Conservation (phyloP, 2,113 vertebrate genomes). For the Piprites chloris region DNA sequence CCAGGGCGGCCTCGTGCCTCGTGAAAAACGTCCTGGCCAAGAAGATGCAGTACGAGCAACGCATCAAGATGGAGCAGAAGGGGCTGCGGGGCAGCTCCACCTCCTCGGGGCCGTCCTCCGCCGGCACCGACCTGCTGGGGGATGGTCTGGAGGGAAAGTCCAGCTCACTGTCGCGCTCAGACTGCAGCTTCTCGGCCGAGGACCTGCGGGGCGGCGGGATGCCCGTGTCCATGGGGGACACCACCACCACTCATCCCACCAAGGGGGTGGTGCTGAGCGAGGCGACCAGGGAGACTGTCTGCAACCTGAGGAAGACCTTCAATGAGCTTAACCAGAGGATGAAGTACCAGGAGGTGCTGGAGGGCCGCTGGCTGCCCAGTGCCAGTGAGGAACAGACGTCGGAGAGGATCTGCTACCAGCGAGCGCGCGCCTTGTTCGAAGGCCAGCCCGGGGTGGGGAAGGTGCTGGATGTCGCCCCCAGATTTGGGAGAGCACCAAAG, state of each 20-base stretch:
- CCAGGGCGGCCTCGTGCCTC: slow-evolving; percentile 83
- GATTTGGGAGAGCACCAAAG: slow-evolving; percentile 34
- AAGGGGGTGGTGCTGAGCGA: slow-evolving; percentile 66
- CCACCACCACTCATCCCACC: neutral
- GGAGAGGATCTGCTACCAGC: slow-evolving; percentile 20
- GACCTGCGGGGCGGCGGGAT: neutral
- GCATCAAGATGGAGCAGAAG: slow-evolving; percentile 65
- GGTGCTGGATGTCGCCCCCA: neutral
- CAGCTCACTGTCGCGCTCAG: slow-evolving; percentile 72
- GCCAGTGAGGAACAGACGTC: neutral
- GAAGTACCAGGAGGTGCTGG: slow-evolving; percentile 50
- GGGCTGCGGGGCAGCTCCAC: slow-evolving; percentile 44
- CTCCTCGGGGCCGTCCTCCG: slow-evolving; percentile 36
- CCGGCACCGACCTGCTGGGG: slow-evolving; percentile 30
- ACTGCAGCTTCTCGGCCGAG: slow-evolving; percentile 75
- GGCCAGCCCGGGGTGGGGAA: neutral
- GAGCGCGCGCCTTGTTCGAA: slow-evolving; percentile 41
- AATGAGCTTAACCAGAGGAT: slow-evolving; percentile 65
- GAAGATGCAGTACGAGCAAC: slow-evolving; percentile 82
- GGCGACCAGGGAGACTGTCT: slow-evolving; percentile 18
- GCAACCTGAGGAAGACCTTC: slow-evolving; percentile 65
- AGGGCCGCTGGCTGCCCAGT: neutral
- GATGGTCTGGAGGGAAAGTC: slow-evolving; percentile 58
- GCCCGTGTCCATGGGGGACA: neutral
- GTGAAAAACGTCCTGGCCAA: slow-evolving; percentile 89